Evolutionary conservation across 2,113 vertebrate species (phyloP).

Genomic region (Megaceryle torquata): DNA sequence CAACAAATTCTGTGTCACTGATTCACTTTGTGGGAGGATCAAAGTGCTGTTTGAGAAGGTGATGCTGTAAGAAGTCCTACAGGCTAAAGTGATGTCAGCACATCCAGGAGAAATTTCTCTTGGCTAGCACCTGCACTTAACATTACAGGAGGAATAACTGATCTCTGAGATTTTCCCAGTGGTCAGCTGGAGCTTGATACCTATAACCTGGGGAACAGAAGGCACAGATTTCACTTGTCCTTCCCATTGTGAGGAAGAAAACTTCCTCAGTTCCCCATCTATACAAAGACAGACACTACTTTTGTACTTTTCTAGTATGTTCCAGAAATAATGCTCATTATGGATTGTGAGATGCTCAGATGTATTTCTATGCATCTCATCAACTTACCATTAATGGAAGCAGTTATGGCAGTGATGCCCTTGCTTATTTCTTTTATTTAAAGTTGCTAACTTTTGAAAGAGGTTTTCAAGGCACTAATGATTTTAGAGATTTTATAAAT

Average conservation of each 20-base stretch:
- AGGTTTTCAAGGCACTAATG: not conserved
- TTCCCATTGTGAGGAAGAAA: not conserved
- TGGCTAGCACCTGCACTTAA: not conserved
- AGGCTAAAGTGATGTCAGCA: not conserved
- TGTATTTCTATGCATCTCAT: not conserved
- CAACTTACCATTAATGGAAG: not conserved
- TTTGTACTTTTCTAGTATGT: not conserved
- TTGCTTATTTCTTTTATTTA: not conserved
- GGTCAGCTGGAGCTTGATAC: not conserved
- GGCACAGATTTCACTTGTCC: not conserved
- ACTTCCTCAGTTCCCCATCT: not conserved
- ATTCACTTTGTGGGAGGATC: not conserved
- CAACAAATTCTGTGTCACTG: not conserved
- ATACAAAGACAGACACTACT: slow-evolving; percentile 20
- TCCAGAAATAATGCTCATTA: not conserved
- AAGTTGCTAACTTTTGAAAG: not conserved
- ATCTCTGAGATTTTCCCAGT: not conserved
- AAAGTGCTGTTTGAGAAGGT: not conserved
- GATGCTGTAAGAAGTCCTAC: not conserved
- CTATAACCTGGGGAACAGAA: not conserved
- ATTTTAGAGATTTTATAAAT: not conserved
- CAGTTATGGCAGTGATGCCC: not conserved
- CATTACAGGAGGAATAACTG: not conserved
- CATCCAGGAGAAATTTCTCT: not conserved
- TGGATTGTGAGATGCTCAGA: not conserved